Conservation (phyloP, 1,140 invertebrate genomes). For the Uloborus diversus region DNA sequence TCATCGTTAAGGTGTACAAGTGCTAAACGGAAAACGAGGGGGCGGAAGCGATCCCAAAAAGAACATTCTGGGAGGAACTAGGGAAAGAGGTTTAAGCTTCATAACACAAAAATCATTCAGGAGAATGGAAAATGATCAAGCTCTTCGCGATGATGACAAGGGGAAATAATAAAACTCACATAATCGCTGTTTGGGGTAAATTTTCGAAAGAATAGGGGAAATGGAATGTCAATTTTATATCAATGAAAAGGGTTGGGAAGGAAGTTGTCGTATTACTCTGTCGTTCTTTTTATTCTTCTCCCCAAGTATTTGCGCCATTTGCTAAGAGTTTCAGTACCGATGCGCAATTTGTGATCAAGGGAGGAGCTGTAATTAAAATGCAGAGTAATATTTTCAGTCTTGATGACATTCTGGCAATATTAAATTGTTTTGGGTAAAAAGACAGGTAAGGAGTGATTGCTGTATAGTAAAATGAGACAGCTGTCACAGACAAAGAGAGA, state of each 20-base stretch:
- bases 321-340: constrained; percentile 25
- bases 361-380: constrained; percentile 41
- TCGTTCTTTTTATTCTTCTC: not conserved
- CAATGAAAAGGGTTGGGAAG: constrained; percentile 34
- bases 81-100: constrained; percentile 8
- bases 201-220: constrained; percentile 42
- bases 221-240: constrained; percentile 51
- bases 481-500: too few relatives aligned
- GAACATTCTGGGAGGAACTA: not conserved
- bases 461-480: too few relatives aligned
- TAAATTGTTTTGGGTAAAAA: too few relatives aligned
- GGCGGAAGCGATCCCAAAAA: not conserved
- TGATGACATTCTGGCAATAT: too few relatives aligned
- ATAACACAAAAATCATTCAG: constrained; percentile 45
- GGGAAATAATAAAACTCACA: constrained; percentile 42
- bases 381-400: constrained; percentile 26
- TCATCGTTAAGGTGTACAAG: constrained; percentile 47
- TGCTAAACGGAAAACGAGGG: constrained; percentile 38
- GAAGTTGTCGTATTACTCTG: not conserved
- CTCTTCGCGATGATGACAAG: constrained; percentile 25
- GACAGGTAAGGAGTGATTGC: too few relatives aligned
- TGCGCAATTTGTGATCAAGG: constrained; percentile 21
- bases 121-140: constrained; percentile 51
- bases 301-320: not conserved
- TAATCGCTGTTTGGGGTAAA: constrained; percentile 42